A percentile compares a stretch with the other conserved stretches of the same genome.
These are phyloP conservation scores for Megaceryle maxima DNA, from an alignment of 2,113 vertebrate species.

Conservation along the genomic window DNA sequence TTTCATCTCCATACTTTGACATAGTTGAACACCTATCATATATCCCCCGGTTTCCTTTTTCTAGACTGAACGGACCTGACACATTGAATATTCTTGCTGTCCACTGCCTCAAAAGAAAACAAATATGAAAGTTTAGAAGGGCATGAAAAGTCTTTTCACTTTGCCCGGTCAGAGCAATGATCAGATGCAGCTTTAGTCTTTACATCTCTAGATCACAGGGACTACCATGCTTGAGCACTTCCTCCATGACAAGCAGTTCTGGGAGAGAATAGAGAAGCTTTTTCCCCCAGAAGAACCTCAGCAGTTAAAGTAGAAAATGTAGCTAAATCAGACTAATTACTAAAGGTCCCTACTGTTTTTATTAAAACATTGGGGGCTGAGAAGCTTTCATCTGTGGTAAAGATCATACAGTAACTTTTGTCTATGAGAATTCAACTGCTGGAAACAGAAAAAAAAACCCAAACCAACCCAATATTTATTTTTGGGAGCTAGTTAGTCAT, in stretches of 20 bases:
- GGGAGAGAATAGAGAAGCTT: background rate
- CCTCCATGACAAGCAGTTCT: background rate
- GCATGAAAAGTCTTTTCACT: background rate
- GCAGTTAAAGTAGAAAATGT: background rate
- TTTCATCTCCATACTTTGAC: background rate
- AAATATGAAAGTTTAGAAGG: background rate
- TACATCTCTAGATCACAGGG: background rate
- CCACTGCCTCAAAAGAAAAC: constrained; percentile 5
- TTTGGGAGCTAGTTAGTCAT: background rate
- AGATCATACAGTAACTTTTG: background rate
- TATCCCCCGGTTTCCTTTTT: background rate
- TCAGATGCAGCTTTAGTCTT: background rate
- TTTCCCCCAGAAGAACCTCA: background rate
- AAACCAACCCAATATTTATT: background rate
- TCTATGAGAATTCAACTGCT: background rate
- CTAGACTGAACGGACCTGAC: background rate
- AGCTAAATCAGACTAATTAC: background rate
- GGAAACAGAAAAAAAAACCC: background rate
- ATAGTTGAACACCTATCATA: background rate
- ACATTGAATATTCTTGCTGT: background rate
- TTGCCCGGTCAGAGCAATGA: background rate
- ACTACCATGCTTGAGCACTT: background rate
- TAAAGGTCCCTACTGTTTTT: constrained; percentile 8
- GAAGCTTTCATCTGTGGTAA: background rate
- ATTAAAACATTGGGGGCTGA: background rate